Evolutionary conservation across 2,113 vertebrate species (phyloP).

Genomic region (Tragelaphus imberbis): DNA sequence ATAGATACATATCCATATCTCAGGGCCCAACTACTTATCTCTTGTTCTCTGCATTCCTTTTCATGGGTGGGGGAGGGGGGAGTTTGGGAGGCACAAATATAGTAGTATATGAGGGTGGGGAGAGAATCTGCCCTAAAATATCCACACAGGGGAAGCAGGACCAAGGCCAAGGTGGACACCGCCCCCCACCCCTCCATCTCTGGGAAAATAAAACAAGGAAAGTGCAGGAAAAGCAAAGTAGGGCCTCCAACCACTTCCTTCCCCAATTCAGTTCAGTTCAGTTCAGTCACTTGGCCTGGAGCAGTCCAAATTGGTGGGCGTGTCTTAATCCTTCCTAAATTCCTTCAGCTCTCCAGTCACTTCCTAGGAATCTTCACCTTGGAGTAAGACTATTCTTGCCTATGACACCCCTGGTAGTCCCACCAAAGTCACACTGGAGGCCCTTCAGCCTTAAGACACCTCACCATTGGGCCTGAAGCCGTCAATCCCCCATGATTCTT

Average conservation of each 20-base stretch:
- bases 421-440: not conserved
- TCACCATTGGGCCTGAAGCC: not conserved
- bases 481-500: not conserved
- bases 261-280: not conserved
- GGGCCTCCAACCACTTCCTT: not conserved
- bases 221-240: not conserved
- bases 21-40: not conserved
- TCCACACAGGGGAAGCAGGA: not conserved
- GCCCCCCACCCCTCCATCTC: not conserved
- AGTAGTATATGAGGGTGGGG: not conserved
- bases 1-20: slow-evolving; percentile 63
- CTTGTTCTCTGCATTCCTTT: not conserved
- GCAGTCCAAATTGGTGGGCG: not conserved
- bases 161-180: not conserved
- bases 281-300: not conserved
- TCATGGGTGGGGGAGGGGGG: not conserved
- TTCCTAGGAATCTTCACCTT: not conserved
- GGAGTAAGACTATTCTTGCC: not conserved
- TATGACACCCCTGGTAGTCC: not conserved
- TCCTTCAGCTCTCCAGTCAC: not conserved
- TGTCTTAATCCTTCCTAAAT: not conserved
- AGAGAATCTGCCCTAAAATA: not conserved
- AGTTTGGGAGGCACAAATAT: not conserved
- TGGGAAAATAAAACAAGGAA: not conserved
- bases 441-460: not conserved